Base-by-base conservation (phyloP, 2,113 vertebrate species). In the Osmerus eperlanus region DNA sequence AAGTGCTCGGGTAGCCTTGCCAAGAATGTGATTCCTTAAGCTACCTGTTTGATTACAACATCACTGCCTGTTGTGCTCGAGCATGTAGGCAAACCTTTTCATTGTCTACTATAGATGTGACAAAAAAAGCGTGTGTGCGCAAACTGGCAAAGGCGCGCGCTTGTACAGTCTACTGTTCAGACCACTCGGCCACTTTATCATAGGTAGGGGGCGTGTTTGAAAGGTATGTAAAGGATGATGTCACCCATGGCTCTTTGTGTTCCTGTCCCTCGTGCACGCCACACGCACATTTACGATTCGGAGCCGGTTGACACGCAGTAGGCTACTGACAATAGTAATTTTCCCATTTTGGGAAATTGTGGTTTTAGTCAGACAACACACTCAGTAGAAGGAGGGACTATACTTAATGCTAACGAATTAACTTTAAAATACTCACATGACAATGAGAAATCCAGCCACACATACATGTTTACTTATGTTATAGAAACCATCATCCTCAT, bases 11-110 rank as follows among this genome's bases (percentile, higher is more conserved):
- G 69, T 56, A 67, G 74, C 41, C 41, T 25, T 15, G 78, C 68
- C 79, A 83, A 67, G 77, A 28, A 64, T 78, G 73, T 82, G 36
- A 77, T 85, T 81, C 82, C 52, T 72, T 66, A 51, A 80, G 78
- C 71, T 88, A 90, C 89, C 88, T 89, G 90, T 88, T 88, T 82
- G 86, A 88, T 85, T 47, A 69, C 53, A 67, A 55, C 67, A 75
- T 83, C 25, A 65, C 67, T 71, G 3, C 67, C 67, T 71, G 3
- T 53, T 29, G 55, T 64, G 65, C 70, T 16, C 18, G 58, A 9
- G 25, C 66, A 51, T 32, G 19, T 29, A 29, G 32, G 15, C 51
- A 52, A 68, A 55, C 51, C 66, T 41, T 23, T 3, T 65, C 21
- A 76, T 81, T 86, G 83, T 87, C 77, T 83, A 75, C 78, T 77